Evolutionary conservation across 2,888 invertebrate species (phyloP).

Genomic region (Nomada fabriciana): DNA sequence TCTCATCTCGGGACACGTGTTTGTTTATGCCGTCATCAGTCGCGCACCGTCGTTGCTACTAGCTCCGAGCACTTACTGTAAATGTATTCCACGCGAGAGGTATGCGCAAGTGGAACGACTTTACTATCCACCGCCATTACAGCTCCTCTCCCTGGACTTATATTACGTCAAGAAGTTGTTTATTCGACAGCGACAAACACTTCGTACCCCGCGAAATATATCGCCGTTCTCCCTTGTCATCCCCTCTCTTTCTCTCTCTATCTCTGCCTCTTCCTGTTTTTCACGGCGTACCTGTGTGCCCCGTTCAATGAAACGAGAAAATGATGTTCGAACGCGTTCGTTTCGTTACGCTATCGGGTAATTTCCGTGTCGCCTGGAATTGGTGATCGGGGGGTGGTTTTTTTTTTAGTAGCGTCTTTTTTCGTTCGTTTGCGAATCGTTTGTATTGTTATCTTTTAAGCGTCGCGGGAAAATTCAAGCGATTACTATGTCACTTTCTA

Average conservation of each 20-base stretch:
- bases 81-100: slow-evolving; percentile 75
- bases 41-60: slow-evolving; percentile 60
- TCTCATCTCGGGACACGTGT: slow-evolving; percentile 70
- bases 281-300: no score
- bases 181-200: slow-evolving; percentile 50
- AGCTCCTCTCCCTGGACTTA: slow-evolving; percentile 51
- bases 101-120: slow-evolving; percentile 61
- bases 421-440: not conserved
- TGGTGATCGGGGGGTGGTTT: no score
- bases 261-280: no score
- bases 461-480: no score
- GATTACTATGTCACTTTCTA: no score
- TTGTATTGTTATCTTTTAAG: no score
- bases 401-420: not conserved
- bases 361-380: not conserved
- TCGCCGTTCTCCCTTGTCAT: not conserved
- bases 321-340: not conserved
- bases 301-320: slow-evolving; percentile 5
- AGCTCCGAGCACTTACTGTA: slow-evolving; percentile 60
- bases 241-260: not conserved
- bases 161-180: slow-evolving; percentile 57
- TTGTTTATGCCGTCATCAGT: slow-evolving; percentile 72
- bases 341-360: not conserved
- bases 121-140: slow-evolving; percentile 60
- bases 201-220: slow-evolving; percentile 20